Evolutionary conservation across 2,113 vertebrate genomes (phyloP).

Genomic region (Corydoras maculifer): DNA sequence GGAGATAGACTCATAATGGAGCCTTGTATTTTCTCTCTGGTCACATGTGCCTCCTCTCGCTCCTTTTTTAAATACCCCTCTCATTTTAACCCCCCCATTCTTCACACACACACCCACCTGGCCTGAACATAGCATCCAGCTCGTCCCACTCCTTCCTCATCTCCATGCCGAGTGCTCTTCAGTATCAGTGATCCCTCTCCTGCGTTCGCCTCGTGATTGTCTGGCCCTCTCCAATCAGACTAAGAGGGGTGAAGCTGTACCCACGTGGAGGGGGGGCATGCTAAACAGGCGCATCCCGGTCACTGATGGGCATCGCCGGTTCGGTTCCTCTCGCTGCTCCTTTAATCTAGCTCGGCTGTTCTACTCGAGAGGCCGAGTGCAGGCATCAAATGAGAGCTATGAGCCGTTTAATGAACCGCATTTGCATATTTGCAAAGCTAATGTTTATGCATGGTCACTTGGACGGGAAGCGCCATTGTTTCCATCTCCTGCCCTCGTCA

Average conservation of each 20-base stretch:
- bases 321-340: neutral
- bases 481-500: conserved; percentile 5
- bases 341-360: conserved; percentile 6
- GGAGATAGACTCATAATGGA: conserved; percentile 36
- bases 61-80: neutral
- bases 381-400: neutral
- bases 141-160: conserved; percentile 2
- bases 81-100: too few species aligned
- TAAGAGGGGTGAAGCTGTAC: conserved; percentile 5
- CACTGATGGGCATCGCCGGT: neutral
- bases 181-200: conserved; percentile 41
- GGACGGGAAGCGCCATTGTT: neutral
- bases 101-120: too few species aligned
- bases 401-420: conserved; percentile 19
- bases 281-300: neutral
- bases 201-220: conserved; percentile 22
- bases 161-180: conserved; percentile 39
- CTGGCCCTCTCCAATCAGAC: conserved; percentile 31
- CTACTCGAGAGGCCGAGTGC: conserved; percentile 6
- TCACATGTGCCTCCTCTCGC: conserved; percentile 1
- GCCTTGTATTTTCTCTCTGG: conserved; percentile 12
- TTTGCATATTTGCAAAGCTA: conserved; percentile 14
- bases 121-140: neutral
- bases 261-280: neutral
- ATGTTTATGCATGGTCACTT: conserved; percentile 13